Conservation (phyloP, 2,797 vertebrate species). For the Poliocrania exsul region DNA sequence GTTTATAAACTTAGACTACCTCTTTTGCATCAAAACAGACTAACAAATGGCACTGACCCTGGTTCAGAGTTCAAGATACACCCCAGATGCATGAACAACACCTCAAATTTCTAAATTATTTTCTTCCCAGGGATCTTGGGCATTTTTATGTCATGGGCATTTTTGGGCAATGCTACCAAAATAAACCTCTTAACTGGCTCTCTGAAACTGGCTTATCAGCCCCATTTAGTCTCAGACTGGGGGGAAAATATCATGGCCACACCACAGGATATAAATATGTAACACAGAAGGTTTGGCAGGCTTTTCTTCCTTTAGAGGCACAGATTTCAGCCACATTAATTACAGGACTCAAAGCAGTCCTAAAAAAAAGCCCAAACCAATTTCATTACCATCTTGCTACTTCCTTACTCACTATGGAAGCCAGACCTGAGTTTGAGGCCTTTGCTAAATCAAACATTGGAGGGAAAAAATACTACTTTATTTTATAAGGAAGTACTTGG, state of each 20-base stretch:
- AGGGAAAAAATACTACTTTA: neutral
- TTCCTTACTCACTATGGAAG: neutral
- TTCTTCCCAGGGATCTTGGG: neutral
- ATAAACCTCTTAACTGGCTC: neutral
- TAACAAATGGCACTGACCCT: neutral
- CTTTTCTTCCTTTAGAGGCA: neutral
- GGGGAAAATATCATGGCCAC: neutral
- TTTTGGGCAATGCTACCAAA: neutral
- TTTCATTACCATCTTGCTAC: neutral
- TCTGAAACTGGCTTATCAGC: neutral
- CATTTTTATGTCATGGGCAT: neutral
- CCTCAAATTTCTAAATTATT: neutral
- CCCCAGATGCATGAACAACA: neutral
- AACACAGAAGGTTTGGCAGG: neutral
- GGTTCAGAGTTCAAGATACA: neutral
- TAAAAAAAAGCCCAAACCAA: neutral
- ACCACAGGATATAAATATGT: neutral
- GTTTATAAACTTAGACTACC: neutral
- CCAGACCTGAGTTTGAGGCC: neutral
- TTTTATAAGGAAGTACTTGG: neutral
- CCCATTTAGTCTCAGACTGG: neutral
- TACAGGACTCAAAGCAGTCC: neutral
- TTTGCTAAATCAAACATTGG: neutral
- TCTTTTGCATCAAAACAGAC: neutral
- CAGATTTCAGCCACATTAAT: neutral